Percentiles rank a stretch among this genome's conserved stretches.
These are phyloP conservation scores for Megaleporinus macrocephalus DNA, from an alignment of 2,113 vertebrate genomes.

Conservation along the genomic window DNA sequence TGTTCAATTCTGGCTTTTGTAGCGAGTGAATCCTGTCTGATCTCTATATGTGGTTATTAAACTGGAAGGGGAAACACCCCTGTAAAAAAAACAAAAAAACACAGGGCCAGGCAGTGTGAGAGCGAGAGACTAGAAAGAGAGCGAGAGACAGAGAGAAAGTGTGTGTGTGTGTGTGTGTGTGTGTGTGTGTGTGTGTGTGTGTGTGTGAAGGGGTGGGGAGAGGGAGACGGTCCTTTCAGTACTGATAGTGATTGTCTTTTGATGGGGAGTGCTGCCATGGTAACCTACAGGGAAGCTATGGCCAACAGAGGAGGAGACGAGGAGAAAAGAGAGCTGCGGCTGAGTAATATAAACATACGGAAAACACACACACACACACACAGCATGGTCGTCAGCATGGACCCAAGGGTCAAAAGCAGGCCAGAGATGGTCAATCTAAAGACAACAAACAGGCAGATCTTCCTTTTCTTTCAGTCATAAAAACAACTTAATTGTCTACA, in stretches of 20 bases:
- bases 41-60: constrained; percentile 17
- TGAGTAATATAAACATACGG: background rate
- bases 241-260: constrained; percentile 47
- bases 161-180: too few relatives aligned
- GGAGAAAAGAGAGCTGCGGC: constrained; percentile 30
- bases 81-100: constrained; percentile 42
- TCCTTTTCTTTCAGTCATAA: background rate
- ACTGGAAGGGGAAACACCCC: constrained; percentile 39
- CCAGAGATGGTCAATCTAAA: background rate
- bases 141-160: too few relatives aligned
- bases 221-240: background rate
- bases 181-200: too few relatives aligned
- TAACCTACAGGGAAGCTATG: constrained; percentile 47
- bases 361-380: constrained; percentile 9
- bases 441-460: background rate
- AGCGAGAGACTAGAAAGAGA: background rate
- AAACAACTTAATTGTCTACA: background rate
- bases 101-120: constrained; percentile 1
- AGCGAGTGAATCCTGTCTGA: background rate
- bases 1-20: background rate
- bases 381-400: background rate
- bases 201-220: background rate
- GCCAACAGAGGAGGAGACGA: constrained; percentile 39
- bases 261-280: constrained; percentile 57
- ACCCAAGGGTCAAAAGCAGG: constrained; percentile 4